phyloP scores from a whole-genome alignment of 1,140 invertebrate species.

The Drosophila pectinifera region DNA sequence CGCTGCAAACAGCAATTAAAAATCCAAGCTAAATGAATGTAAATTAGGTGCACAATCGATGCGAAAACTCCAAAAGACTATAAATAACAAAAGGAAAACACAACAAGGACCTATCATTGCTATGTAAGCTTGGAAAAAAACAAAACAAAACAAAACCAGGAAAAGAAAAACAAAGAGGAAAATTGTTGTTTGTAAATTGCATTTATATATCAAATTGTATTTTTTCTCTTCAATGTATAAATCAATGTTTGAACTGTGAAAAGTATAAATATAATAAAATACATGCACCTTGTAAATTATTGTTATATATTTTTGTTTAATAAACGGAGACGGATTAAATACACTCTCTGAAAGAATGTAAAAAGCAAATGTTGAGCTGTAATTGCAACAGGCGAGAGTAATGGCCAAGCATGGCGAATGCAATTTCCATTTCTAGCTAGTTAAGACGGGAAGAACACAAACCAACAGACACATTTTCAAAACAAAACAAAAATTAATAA shows the following conservation, averaged over 20 bases:
- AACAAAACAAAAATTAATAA: conserved; percentile 14
- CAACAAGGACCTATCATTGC: conserved; percentile 40
- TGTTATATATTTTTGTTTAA: conserved; percentile 67
- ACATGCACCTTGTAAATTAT: conserved; percentile 76
- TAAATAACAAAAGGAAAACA: conserved; percentile 53
- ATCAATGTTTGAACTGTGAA: conserved; percentile 54
- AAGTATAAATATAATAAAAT: conserved; percentile 41
- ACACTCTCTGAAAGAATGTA: conserved; percentile 25
- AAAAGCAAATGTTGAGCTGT: conserved; percentile 36
- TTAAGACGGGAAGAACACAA: conserved; percentile 18
- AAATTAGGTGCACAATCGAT: conserved; percentile 61
- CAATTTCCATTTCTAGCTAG: conserved; percentile 43
- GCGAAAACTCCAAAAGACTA: conserved; percentile 71
- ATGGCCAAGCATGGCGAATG: conserved; percentile 10
- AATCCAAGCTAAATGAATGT: conserved; percentile 53
- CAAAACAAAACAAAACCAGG: not conserved
- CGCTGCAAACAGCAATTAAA: conserved; percentile 25
- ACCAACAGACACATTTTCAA: conserved; percentile 19
- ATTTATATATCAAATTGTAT: conserved; percentile 60
- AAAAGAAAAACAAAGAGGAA: conserved; percentile 9
- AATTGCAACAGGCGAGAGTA: conserved; percentile 16
- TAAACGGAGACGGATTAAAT: conserved; percentile 29
- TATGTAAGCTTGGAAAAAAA: conserved; percentile 33
- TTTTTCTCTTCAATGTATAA: conserved; percentile 67
- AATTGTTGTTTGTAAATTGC: conserved; percentile 65